phyloP scores from a whole-genome alignment of 2,888 invertebrate species.

The Luperina nickerlii region DNA sequence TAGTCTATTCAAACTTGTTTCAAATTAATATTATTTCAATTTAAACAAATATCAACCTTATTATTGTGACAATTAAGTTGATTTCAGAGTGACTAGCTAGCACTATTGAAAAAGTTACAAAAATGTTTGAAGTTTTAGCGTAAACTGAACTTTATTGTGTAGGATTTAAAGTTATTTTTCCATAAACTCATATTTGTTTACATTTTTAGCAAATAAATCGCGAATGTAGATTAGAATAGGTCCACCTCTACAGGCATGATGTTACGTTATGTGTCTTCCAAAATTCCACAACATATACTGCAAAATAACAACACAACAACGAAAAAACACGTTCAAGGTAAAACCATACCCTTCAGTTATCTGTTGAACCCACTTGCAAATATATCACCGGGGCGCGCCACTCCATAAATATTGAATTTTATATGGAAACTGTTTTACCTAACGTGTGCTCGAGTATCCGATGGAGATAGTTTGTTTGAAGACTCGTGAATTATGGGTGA shows the following conservation, averaged over 20 bases:
- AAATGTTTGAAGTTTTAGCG: too few species aligned
- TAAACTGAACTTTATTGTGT: too few species aligned
- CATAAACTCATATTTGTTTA: too few species aligned
- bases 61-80: too few species aligned
- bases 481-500: neutral
- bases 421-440: constrained; percentile 52
- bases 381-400: constrained; percentile 52
- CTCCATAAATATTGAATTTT: constrained; percentile 64
- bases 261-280: neutral
- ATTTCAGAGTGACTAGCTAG: too few species aligned
- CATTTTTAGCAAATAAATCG: too few species aligned
- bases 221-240: too few species aligned
- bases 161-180: too few species aligned
- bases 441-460: constrained; percentile 26
- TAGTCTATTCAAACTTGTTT: too few species aligned
- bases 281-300: neutral
- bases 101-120: too few species aligned
- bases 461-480: constrained; percentile 32
- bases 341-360: constrained; percentile 57
- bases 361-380: constrained; percentile 53
- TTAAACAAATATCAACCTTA: too few species aligned
- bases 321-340: constrained; percentile 29
- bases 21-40: too few species aligned
- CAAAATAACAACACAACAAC: constrained; percentile 29
- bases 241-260: neutral